A percentile compares a stretch with the other conserved stretches of the same genome.
phyloP scores from a whole-genome alignment of 2,888 invertebrate species.

The Anodontia alba region DNA sequence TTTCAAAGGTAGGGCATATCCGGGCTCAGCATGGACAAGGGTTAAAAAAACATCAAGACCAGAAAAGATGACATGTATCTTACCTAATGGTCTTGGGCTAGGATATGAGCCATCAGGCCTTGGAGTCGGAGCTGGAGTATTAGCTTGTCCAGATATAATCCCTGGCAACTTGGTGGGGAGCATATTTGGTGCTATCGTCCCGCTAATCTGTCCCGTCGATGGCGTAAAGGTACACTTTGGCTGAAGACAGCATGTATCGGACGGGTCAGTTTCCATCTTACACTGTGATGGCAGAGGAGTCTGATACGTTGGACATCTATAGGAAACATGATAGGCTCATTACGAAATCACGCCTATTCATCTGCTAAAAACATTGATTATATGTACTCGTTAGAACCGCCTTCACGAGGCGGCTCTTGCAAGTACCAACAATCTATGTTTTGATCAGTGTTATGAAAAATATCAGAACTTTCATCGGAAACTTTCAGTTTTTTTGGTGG shows the following conservation, averaged over 20 bases:
- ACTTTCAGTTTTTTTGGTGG: too few relatives aligned
- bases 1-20: too few relatives aligned
- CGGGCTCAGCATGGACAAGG: too few relatives aligned
- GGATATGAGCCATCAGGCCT: conserved; percentile 58
- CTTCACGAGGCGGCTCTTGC: too few relatives aligned
- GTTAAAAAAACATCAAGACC: too few relatives aligned
- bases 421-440: too few relatives aligned
- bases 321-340: too few relatives aligned
- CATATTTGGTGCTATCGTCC: conserved; percentile 65
- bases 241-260: conserved; percentile 68
- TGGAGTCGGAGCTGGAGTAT: conserved; percentile 70
- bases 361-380: background rate
- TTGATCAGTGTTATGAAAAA: too few relatives aligned
- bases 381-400: background rate
- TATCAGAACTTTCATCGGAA: too few relatives aligned
- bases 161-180: conserved; percentile 68
- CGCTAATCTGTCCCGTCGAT: conserved; percentile 54
- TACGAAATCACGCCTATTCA: background rate
- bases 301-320: conserved; percentile 69
- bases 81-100: conserved; percentile 64
- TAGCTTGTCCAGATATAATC: conserved; percentile 64
- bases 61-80: too few relatives aligned
- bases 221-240: conserved; percentile 69
- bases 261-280: conserved; percentile 64
- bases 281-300: conserved; percentile 66